Evolutionary conservation across 2,888 invertebrate species (phyloP), one percentile per base, ranked within the genome.

Genomic region (Drosophila barbarae): DNA sequence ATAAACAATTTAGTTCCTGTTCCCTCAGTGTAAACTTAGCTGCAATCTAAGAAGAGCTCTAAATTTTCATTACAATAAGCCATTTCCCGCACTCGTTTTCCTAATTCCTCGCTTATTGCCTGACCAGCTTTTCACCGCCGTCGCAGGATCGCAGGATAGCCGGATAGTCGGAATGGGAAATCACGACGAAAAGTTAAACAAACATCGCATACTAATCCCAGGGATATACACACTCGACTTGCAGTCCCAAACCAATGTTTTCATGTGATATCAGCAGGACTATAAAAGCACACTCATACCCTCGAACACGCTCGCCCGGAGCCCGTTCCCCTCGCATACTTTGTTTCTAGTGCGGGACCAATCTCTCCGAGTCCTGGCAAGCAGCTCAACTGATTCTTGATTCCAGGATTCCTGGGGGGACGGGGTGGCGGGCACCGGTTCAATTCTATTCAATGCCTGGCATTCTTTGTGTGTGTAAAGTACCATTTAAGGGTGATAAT

Each of bases 401-500:
- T 26, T 39, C 38, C 28, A 32, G 30, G 30, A 47, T 38, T 28
- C 32, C 51, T 23, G 8, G 18, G 36, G 38, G 51, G 44, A 26
- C 13, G 50, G 28, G 26, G n/a, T 28, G 26, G 54, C 44, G 74
- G 58, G 44, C 60, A 75, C 64, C 74, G 68, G 81, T 81, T 81
- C 84, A 78, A 84, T 81, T 68, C 84, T 72, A 81, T 84, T 81
- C 80, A 80, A 84, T 81, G 84, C 77, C 74, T 69, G 73, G 65
- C 75, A 77, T 85, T 82, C 84, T 79, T 77, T 82, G 84, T 84
- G 76, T 84, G 75, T 79, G 84, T 82, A 81, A 88, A 88, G 87
- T 87, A 87, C 88, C 88, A 87, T 88, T 88, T 88, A 87, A 88
- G 88, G 88, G 88, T 88, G 88, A 88, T 88, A 88, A 88, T 88